Conservation (phyloP, 2,888 invertebrate genomes). For the Xestoiulus laeticollis region DNA sequence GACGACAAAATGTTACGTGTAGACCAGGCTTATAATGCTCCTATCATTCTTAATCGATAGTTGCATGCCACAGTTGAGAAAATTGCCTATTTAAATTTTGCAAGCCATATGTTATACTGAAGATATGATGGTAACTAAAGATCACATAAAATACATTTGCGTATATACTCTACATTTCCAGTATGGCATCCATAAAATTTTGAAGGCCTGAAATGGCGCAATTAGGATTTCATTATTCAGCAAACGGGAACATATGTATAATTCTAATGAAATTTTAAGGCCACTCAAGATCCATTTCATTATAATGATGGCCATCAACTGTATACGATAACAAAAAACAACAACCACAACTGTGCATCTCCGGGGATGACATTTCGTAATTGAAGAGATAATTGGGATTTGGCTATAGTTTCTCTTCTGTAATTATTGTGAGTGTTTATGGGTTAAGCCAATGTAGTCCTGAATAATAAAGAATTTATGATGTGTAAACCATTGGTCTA, state of each 20-base stretch:
- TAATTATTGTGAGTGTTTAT: slow-evolving; percentile 28
- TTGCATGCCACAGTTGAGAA: not conserved
- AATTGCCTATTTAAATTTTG: not conserved
- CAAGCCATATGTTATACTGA: not conserved
- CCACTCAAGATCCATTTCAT: not conserved
- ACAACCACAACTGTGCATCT: not conserved
- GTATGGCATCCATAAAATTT: not conserved
- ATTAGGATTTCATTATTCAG: not conserved
- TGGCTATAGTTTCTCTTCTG: not conserved
- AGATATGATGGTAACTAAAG: not conserved
- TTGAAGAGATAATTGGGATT: slow-evolving; percentile 30
- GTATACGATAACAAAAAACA: too few relatives aligned
- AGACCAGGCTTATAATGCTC: too few relatives aligned
- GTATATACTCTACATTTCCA: too few relatives aligned
- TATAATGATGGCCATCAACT: not conserved
- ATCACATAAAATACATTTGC: not conserved
- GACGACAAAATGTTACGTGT: too few relatives aligned
- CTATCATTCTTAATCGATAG: too few relatives aligned
- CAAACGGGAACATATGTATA: too few relatives aligned
- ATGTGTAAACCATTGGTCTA: not conserved
- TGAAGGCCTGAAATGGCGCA: not conserved
- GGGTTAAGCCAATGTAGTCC: not conserved
- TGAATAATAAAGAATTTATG: not conserved
- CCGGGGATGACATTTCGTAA: slow-evolving; percentile 21
- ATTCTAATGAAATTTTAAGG: not conserved